phyloP scores from a whole-genome alignment of 2,113 vertebrate species.

The Fregata magnificens region DNA sequence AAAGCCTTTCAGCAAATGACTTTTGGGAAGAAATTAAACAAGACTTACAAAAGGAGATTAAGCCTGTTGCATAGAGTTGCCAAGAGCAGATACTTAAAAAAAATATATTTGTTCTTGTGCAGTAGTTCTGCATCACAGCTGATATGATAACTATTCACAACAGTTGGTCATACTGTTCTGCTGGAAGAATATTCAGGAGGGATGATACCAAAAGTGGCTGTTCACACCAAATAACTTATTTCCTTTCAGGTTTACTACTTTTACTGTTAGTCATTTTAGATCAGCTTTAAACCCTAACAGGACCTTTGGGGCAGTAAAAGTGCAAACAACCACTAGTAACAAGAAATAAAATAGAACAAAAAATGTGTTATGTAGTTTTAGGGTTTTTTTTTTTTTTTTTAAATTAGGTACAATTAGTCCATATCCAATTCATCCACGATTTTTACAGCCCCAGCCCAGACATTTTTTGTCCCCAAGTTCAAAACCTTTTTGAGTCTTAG shows the following conservation, averaged over 20 bases:
- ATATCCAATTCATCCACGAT: no score
- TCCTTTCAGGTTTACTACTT: not conserved
- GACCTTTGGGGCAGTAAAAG: not conserved
- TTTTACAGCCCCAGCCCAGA: no score
- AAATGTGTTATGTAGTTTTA: accelerated
- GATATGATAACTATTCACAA: not conserved
- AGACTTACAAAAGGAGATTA: not conserved
- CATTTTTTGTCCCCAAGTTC: no score
- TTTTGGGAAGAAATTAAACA: not conserved
- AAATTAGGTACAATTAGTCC: no score
- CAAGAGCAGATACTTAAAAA: not conserved
- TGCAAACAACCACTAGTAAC: not conserved
- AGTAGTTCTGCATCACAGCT: not conserved
- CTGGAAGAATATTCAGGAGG: not conserved
- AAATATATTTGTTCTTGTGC: not conserved
- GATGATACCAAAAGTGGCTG: not conserved
- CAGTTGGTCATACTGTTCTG: not conserved
- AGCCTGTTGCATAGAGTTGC: not conserved
- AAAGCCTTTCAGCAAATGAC: not conserved
- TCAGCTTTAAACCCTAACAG: not conserved
- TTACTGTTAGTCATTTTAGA: not conserved
- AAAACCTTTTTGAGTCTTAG: no score
- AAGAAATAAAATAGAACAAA: not conserved
- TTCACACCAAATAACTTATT: not conserved
- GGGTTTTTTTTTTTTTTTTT: no score